Evolutionary conservation across 2,113 vertebrate genomes (phyloP).

Genomic region (Pelusios castaneus): DNA sequence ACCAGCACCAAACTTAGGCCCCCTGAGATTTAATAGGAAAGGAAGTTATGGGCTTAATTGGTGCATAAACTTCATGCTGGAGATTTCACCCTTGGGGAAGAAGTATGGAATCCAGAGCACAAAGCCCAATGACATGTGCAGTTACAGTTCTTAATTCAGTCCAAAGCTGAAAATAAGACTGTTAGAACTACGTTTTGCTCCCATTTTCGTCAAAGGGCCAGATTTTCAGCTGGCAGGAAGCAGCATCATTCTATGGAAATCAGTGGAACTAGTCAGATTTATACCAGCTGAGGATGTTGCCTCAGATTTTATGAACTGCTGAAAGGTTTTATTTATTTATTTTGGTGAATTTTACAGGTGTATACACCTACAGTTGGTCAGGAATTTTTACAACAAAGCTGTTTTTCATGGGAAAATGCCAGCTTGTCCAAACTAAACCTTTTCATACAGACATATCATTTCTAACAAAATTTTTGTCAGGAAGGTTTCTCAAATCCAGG

Average conservation of each 20-base stretch:
- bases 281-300: neutral
- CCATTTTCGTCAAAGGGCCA: neutral
- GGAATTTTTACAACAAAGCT: neutral
- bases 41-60: neutral
- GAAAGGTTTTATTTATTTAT: neutral
- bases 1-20: neutral
- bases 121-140: neutral
- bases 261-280: neutral
- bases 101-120: neutral
- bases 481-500: neutral
- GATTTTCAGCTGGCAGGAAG: neutral
- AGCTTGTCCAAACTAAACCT: neutral
- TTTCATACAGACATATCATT: neutral
- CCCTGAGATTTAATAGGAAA: neutral
- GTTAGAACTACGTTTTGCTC: neutral
- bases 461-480: neutral
- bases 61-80: neutral
- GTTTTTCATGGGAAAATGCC: neutral
- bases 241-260: neutral
- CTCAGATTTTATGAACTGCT: neutral
- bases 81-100: neutral
- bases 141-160: rapidly evolving
- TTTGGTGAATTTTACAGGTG: neutral
- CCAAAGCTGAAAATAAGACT: neutral
- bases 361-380: neutral